Evolutionary conservation across 2,888 invertebrate species (phyloP).

Genomic region (Actias luna): DNA sequence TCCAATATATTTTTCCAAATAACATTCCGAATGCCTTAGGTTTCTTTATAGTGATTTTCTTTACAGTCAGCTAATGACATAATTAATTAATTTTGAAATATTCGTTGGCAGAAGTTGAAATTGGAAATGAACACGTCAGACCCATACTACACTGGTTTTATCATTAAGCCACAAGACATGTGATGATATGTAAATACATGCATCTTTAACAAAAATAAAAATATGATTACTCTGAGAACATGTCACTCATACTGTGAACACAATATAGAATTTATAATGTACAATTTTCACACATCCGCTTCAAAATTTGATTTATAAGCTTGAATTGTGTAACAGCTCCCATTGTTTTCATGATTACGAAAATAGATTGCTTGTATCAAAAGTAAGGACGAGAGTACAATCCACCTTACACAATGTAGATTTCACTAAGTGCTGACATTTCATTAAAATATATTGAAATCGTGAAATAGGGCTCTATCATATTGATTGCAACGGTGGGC

Average conservation of each 20-base stretch:
- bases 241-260: background rate
- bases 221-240: background rate
- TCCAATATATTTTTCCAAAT: too few species aligned
- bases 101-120: too few species aligned
- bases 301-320: background rate
- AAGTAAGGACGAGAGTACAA: constrained; percentile 46
- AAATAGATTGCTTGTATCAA: constrained; percentile 41
- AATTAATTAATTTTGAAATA: too few species aligned
- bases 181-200: too few species aligned
- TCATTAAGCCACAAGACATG: too few species aligned
- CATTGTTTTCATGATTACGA: constrained; percentile 47
- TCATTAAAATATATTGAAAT: constrained; percentile 80
- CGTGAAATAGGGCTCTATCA: constrained; percentile 76
- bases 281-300: background rate
- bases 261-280: background rate
- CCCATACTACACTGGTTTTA: too few species aligned
- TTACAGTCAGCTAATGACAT: too few species aligned
- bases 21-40: too few species aligned
- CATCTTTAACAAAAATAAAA: background rate
- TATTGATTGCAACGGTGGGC: constrained; percentile 68
- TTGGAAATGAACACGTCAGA: too few species aligned
- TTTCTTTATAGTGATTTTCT: too few species aligned
- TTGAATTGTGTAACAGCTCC: constrained; percentile 31
- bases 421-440: constrained; percentile 77
- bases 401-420: constrained; percentile 64